Evolutionary conservation across 2,113 vertebrate species (phyloP).

Genomic region (Thomomys bottae): DNA sequence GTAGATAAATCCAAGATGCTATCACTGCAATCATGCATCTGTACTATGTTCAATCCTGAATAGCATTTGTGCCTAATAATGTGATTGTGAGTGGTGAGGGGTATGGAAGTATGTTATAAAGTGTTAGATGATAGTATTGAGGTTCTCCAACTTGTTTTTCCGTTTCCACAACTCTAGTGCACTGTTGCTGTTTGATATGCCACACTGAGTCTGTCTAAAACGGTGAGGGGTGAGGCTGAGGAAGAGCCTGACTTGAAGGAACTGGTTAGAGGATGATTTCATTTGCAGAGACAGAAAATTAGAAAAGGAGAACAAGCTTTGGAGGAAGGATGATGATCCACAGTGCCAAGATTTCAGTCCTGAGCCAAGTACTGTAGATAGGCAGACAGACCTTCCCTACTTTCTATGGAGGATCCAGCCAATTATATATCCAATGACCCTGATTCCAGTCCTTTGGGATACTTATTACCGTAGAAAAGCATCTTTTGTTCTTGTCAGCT

Average conservation of each 20-base stretch:
- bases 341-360: neutral
- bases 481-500: neutral
- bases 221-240: constrained; percentile 9
- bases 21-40: neutral
- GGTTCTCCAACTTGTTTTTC: neutral
- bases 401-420: neutral
- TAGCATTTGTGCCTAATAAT: neutral
- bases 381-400: neutral
- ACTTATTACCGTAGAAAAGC: neutral
- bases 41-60: constrained; percentile 6
- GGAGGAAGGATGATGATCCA: neutral
- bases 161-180: neutral
- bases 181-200: neutral
- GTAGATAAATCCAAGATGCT: neutral
- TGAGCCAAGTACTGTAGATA: neutral
- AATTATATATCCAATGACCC: neutral
- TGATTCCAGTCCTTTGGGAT: neutral
- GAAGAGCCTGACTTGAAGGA: constrained; percentile 30
- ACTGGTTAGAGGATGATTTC: constrained; percentile 32
- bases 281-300: constrained; percentile 33
- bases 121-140: neutral
- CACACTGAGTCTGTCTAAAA: neutral
- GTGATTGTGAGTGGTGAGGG: neutral
- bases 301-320: constrained; percentile 27
- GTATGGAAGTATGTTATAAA: neutral